Evolutionary conservation across 1,140 invertebrate species (phyloP), one percentile per base, ranked within the genome.

Genomic region (Diabrotica undecimpunctata): DNA sequence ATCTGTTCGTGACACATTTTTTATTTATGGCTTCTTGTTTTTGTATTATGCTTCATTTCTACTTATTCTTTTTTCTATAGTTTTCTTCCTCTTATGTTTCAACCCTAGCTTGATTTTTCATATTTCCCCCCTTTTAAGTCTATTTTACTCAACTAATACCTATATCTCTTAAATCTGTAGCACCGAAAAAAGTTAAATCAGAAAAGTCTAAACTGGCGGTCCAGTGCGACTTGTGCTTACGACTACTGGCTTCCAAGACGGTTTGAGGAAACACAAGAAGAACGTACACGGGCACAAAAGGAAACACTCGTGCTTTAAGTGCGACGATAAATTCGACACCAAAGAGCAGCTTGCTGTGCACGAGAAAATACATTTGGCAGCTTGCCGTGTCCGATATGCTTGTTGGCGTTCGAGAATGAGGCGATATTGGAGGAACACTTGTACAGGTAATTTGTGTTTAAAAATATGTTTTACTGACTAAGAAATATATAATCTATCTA

Each of bases 351-450:
- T 94, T 25, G 87, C 87, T 64, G 82, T 89, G 3, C 92, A 94
- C 71, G 85, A 88, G 71, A 81, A 90, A 46, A 88, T 86, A 14
- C 91, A 94, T 73, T 91, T 85, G 37, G 87, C 88, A 0, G 25
- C 25, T 25, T 25, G 4, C 25, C 25, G 25, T 25, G 25, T 25
- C 25, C 25, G 1, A 25, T 25, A 2, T 25, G 25, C 25, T 4
- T 4, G 4, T 25, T 25, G 25, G 25, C 25, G 25, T 25, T 25
- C 25, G 25, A 64, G 7, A 69, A 72, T 58, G 69, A 70, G 57
- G 58, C 65, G 6, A 72, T 66, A 66, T 61, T 77, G 7, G 74
- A 76, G 65, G 72, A 70, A 2, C 76, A 77, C 67, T 65, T 77
- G 11, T 77, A 74, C 70, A 70, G 77, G 77, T 78, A 70, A n/a